Evolutionary conservation across 2,797 vertebrate genomes (phyloP).

Genomic region (Enteromius mattozi): DNA sequence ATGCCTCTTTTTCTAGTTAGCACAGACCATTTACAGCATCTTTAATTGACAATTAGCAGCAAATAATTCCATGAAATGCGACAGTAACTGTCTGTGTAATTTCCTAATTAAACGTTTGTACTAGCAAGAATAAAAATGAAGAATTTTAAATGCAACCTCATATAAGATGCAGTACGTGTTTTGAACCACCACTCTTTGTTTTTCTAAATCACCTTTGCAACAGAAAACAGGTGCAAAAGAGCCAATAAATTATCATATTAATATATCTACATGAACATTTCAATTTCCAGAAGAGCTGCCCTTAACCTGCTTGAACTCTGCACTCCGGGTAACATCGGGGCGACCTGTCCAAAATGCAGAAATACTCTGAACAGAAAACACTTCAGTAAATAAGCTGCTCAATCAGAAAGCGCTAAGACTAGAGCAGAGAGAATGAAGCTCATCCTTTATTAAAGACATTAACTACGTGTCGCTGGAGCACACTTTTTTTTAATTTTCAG

Average conservation of each 20-base stretch:
- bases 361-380: conserved; percentile 34
- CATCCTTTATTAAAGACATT: conserved; percentile 48
- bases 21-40: conserved; percentile 36
- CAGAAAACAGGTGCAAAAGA: conserved; percentile 28
- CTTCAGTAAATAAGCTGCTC: conserved; percentile 51
- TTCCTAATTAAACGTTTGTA: conserved; percentile 32
- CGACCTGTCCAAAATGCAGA: conserved; percentile 36
- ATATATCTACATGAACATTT: conserved; percentile 18
- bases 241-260: conserved; percentile 24
- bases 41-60: conserved; percentile 49
- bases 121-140: neutral
- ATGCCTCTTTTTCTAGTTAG: conserved; percentile 22
- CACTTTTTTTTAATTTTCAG: conserved; percentile 11
- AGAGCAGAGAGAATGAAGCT: conserved; percentile 30
- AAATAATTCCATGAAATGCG: conserved; percentile 43
- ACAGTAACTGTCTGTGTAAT: conserved; percentile 40
- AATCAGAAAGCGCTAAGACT: conserved; percentile 45
- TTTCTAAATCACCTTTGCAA: neutral
- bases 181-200: neutral
- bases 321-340: conserved; percentile 30
- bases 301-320: conserved; percentile 32
- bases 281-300: conserved; percentile 34
- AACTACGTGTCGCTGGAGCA: conserved; percentile 30
- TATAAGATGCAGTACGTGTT: neutral
- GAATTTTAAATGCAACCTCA: neutral